Evolutionary conservation across 2,113 vertebrate genomes (phyloP).

Genomic region (Andinoacara biseriatus): DNA sequence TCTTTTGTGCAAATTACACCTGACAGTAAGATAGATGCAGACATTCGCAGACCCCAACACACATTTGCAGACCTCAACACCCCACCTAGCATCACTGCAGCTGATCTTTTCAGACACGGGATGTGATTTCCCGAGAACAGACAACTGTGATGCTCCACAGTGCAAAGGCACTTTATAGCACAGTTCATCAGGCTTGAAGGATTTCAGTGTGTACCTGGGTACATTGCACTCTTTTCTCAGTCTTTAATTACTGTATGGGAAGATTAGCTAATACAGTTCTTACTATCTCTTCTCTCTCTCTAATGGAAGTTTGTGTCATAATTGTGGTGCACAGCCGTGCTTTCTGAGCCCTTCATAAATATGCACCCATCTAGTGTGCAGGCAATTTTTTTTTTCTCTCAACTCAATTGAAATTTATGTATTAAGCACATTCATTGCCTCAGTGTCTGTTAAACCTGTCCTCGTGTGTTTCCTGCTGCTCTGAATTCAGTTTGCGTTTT

Average conservation of each 20-base stretch:
- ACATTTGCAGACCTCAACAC: not conserved
- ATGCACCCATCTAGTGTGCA: not conserved
- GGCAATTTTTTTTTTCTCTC: not conserved
- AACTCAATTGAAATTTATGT: not conserved
- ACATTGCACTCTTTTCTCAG: not conserved
- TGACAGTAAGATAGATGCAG: constrained; percentile 31
- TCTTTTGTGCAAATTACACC: constrained; percentile 44
- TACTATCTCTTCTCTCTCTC: not conserved
- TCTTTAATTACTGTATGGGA: not conserved
- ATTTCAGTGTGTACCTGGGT: not conserved
- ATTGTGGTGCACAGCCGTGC: not conserved
- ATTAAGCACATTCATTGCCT: not conserved
- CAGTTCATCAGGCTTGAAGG: not conserved
- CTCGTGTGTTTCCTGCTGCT: not conserved
- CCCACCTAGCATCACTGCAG: constrained; percentile 30
- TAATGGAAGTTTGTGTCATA: not conserved
- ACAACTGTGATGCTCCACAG: constrained; percentile 25
- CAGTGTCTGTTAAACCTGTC: not conserved
- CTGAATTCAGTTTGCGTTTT: not conserved
- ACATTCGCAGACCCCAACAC: not conserved
- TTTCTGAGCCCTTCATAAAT: not conserved
- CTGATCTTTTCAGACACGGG: constrained; percentile 55
- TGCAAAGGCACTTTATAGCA: not conserved
- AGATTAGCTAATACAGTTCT: not conserved
- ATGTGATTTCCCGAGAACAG: constrained; percentile 40